Evolutionary conservation across 1,140 invertebrate genomes (phyloP), one percentile per base, ranked within the genome.

Genomic region (Acyrthosiphon pisum): DNA sequence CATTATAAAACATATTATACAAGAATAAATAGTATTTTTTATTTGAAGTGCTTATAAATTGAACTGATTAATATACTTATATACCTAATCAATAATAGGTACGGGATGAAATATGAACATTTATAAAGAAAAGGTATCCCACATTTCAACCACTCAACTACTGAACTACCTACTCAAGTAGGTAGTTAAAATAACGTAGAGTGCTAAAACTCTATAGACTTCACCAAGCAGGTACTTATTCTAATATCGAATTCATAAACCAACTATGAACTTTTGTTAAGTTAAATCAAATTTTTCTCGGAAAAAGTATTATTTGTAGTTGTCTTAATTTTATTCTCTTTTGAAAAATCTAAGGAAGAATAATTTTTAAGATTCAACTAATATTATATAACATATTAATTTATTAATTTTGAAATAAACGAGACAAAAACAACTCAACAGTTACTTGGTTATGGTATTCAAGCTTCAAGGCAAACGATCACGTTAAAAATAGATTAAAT

Each of bases 401-500:
- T 76, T n/a, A 76, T 76, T n/a, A n/a, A 35, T 20, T 76, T 0
- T 18, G 14, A 76, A n/a, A n/a, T n/a, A 76, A 4, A 76, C 60
- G 60, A 76, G 60, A 18, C 3, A 30, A 60, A 60, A 60, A 60
- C 60, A 76, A n/a, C 30, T 76, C 60, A 23, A 53, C 50, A 53
- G 6, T 22, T 23, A 53, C 22, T 53, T 53, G 20, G 50, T 50
- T 18, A 14, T 30, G 30, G 11, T 76, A 76, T 76, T 76, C 14
- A 18, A 76, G 14, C n/a, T 18, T 76, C 60, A 76, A 76, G 60
- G n/a, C n/a, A 76, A 76, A n/a, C 60, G 6, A 76, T 76, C 30
- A n/a, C n/a, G 14, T 76, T 68, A 76, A 76, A 68, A n/a, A 76
- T 76, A 76, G n/a, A 76, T 76, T n/a, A n/a, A 76, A n/a, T 76